Evolutionary conservation across 30 jellyfish, hydroid and myxozoan genomes (phyloP).

Genomic region (Turritopsis rubra): DNA sequence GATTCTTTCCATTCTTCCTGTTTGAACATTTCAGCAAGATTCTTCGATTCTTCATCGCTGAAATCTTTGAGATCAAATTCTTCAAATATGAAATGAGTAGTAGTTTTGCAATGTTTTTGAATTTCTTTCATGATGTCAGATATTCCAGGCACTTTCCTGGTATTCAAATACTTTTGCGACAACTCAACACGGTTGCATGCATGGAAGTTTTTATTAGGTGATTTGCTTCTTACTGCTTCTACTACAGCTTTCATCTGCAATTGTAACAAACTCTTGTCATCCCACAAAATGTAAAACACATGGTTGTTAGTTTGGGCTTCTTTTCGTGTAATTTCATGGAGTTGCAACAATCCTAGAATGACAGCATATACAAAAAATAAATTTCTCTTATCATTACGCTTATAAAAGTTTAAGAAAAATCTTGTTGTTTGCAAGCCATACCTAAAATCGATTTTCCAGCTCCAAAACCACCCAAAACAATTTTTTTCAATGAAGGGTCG

Average conservation of each 20-base stretch:
- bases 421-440: neutral
- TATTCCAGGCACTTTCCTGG: neutral
- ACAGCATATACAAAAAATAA: neutral
- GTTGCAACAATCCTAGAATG: neutral
- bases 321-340: neutral
- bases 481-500: neutral
- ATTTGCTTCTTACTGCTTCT: neutral
- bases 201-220: neutral
- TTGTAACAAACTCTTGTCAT: neutral
- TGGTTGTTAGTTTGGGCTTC: neutral
- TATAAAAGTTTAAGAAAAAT: neutral
- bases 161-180: neutral
- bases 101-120: neutral
- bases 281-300: neutral
- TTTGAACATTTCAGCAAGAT: neutral
- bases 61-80: neutral
- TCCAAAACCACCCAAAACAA: neutral
- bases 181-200: neutral
- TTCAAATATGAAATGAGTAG: neutral
- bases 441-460: neutral
- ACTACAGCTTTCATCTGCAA: neutral
- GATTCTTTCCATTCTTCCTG: neutral
- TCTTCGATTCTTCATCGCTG: neutral
- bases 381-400: too few relatives aligned
- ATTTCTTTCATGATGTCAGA: neutral